Evolutionary conservation across 1,140 invertebrate species (phyloP), one percentile per base, ranked within the genome.

Genomic region (Caenorhabditis tropicalis): DNA sequence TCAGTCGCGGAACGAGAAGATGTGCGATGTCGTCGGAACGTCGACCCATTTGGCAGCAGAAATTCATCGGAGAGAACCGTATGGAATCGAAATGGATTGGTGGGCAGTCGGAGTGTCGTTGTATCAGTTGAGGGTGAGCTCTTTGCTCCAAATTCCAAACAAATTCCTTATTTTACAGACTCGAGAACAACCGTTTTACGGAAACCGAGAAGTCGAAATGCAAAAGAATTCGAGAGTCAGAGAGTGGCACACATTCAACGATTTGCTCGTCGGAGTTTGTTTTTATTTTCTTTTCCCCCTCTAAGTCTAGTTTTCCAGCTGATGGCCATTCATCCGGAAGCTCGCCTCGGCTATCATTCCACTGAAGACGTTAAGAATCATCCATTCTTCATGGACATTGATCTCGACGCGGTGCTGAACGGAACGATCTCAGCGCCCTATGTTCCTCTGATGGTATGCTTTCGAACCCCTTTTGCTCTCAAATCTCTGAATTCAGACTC

Each of bases 121-220:
- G 36, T 74, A 74, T 43, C 65, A 74, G 21, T 74, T 74, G 65
- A 74, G 65, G n/a, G 65, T 74, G n/a, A 21, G 65, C 43, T 65
- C 12, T 43, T 43, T n/a, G n/a, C n/a, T n/a, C n/a, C n/a, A n/a
- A n/a, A n/a, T n/a, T n/a, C n/a, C n/a, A n/a, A n/a, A n/a, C n/a
- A n/a, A n/a, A n/a, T n/a, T n/a, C n/a, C n/a, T n/a, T n/a, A 36
- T 19, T 0, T 74, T 74, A 12, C 36, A 74, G 65, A 74, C 65
- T 15, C 33, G 36, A 10, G 65, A 43, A 10, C 65, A 43, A 21
- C 65, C 65, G 15, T 74, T 74, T 36, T 74, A 46, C 10, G 65
- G 36, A 46, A 21, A 33, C 2, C 33, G 65, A 6, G 65, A 46
- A 27, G 36, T 24, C 6, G 65, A 74, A 24, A 74, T 74, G 65